Percentiles rank a stretch among this genome's conserved stretches.
These are phyloP conservation scores for Stictocephala bisonia DNA, from an alignment of 2,888 invertebrate genomes.

Conservation along the genomic window DNA sequence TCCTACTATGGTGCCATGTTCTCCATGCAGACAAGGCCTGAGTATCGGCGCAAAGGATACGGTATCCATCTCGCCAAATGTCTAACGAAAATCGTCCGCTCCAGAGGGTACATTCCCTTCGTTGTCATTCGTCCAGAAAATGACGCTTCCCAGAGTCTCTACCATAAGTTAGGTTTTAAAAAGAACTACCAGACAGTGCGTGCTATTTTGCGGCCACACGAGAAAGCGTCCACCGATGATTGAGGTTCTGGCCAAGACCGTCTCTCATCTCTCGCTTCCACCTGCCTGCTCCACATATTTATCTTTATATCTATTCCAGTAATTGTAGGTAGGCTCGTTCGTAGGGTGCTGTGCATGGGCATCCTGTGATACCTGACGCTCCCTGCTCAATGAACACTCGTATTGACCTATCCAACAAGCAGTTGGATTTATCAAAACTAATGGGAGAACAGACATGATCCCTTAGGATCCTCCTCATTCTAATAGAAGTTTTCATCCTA, in stretches of 20 bases:
- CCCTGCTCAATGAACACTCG: background rate
- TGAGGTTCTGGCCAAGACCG: slow-evolving; percentile 7
- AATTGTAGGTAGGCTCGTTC: slow-evolving; percentile 38
- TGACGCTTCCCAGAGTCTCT: slow-evolving; percentile 85
- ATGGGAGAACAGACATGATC: too few species aligned
- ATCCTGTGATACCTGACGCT: slow-evolving; percentile 28
- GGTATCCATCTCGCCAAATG: slow-evolving; percentile 79
- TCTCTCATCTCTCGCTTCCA: slow-evolving; percentile 45
- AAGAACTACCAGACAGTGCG: slow-evolving; percentile 84
- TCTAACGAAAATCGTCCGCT: slow-evolving; percentile 68
- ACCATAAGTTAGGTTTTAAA: slow-evolving; percentile 84
- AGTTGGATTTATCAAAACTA: too few species aligned
- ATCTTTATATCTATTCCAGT: slow-evolving; percentile 45
- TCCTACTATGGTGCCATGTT: slow-evolving; percentile 93
- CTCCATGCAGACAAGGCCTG: slow-evolving; percentile 88
- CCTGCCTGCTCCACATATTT: slow-evolving; percentile 46
- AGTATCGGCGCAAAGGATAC: slow-evolving; percentile 77
- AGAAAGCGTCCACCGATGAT: slow-evolving; percentile 50
- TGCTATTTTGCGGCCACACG: slow-evolving; percentile 76
- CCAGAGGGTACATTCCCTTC: slow-evolving; percentile 82
- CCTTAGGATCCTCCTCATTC: too few species aligned
- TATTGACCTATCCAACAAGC: background rate
- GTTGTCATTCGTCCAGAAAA: slow-evolving; percentile 90
- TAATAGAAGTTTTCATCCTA: too few species aligned
- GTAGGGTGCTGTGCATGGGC: slow-evolving; percentile 36